These are phyloP conservation scores for Hiodon alosoides DNA, from an alignment of 2,113 vertebrate species.

Conservation along the genomic window DNA sequence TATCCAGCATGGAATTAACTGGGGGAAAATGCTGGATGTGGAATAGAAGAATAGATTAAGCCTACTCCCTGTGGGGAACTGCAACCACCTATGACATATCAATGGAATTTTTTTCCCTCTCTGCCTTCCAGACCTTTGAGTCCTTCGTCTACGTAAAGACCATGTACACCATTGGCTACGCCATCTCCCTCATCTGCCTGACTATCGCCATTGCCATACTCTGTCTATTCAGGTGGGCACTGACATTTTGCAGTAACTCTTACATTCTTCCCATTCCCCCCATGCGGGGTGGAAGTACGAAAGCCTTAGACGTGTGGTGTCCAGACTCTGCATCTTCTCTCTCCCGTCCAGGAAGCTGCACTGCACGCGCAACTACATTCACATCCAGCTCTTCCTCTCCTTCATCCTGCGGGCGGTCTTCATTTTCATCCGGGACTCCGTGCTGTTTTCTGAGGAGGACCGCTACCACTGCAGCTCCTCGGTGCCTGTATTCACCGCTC, in stretches of 20 bases:
- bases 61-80: no score
- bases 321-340: conserved; percentile 1
- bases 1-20: no score
- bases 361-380: conserved; percentile 90
- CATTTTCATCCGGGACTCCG: conserved; percentile 81
- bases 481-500: conserved; percentile 53
- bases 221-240: conserved; percentile 74
- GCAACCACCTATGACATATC: not conserved
- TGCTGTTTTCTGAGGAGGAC: conserved; percentile 73
- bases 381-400: conserved; percentile 88
- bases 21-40: no score
- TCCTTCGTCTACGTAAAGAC: conserved; percentile 82
- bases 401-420: conserved; percentile 85
- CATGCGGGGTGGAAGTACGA: not conserved
- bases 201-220: conserved; percentile 71
- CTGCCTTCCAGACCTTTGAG: conserved; percentile 47
- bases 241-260: not conserved
- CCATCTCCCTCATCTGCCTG: conserved; percentile 75
- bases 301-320: no score
- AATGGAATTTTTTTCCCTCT: not conserved
- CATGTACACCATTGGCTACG: conserved; percentile 83
- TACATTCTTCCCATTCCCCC: not conserved
- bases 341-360: conserved; percentile 71
- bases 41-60: no score
- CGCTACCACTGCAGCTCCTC: conserved; percentile 55